Conservation (phyloP, 2,113 vertebrate genomes). For the Hymenochirus boettgeri region DNA sequence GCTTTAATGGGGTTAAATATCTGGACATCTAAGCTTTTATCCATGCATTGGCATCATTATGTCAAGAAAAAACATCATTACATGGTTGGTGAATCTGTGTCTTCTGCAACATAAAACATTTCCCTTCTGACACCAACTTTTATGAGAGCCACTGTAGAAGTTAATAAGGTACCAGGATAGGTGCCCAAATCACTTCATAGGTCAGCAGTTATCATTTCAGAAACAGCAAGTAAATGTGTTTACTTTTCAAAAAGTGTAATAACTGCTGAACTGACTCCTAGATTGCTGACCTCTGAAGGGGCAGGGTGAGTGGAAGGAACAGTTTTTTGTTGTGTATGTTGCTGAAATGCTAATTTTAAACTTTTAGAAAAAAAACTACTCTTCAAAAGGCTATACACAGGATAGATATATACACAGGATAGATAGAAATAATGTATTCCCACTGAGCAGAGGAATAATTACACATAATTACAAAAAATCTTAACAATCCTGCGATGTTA, state of each 20-base stretch:
- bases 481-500: too few species aligned
- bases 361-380: too few species aligned
- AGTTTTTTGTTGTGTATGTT: too few species aligned
- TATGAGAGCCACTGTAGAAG: slow-evolving; percentile 2
- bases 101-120: slow-evolving; percentile 13
- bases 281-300: too few species aligned
- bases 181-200: slow-evolving; percentile 16
- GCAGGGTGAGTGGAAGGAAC: too few species aligned
- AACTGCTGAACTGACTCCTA: too few species aligned
- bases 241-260: slow-evolving; percentile 8
- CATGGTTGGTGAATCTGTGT: slow-evolving; percentile 20
- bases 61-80: slow-evolving; percentile 29
- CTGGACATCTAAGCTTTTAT: slow-evolving; percentile 6
- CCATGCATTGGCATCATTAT: slow-evolving; percentile 23
- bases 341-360: too few species aligned
- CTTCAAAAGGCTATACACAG: too few species aligned
- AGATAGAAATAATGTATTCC: too few species aligned
- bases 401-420: too few species aligned
- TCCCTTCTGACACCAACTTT: slow-evolving; percentile 25
- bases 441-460: too few species aligned
- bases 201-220: slow-evolving; percentile 23
- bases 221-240: slow-evolving; percentile 21
- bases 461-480: too few species aligned
- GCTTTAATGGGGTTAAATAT: background rate
- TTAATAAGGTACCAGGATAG: slow-evolving; percentile 12